These are phyloP conservation scores for Stenodera caucasica DNA, from an alignment of 2,888 invertebrate species.

Conservation along the genomic window DNA sequence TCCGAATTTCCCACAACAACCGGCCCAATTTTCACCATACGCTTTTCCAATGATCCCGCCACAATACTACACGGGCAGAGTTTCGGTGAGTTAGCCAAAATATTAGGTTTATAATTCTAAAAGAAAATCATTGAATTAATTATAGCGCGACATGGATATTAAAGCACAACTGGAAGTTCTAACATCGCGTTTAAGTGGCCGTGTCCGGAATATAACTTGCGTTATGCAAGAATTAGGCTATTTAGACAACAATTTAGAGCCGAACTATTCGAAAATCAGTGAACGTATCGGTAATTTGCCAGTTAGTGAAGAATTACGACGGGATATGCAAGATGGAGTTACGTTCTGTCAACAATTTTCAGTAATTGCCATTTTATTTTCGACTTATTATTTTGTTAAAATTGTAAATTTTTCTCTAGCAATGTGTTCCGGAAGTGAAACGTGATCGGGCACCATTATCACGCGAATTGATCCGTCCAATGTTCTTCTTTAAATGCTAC, in stretches of 20 bases:
- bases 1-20: slow-evolving; percentile 57
- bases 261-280: slow-evolving; percentile 66
- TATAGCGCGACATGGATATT: slow-evolving; percentile 65
- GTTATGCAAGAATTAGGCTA: slow-evolving; percentile 74
- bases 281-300: slow-evolving; percentile 65
- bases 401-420: slow-evolving; percentile 58
- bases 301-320: slow-evolving; percentile 63
- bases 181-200: slow-evolving; percentile 59
- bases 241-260: slow-evolving; percentile 67
- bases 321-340: slow-evolving; percentile 68
- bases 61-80: slow-evolving; percentile 54
- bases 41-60: slow-evolving; percentile 54
- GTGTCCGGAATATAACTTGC: slow-evolving; percentile 67
- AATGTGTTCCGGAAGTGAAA: slow-evolving; percentile 70
- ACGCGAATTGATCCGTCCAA: slow-evolving; percentile 66
- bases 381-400: not conserved
- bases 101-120: not conserved
- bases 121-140: slow-evolving; percentile 17
- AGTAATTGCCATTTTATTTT: slow-evolving; percentile 52
- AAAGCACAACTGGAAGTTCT: slow-evolving; percentile 64
- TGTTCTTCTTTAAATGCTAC: slow-evolving; percentile 75
- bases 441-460: slow-evolving; percentile 66
- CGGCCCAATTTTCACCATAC: slow-evolving; percentile 45
- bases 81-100: slow-evolving; percentile 63
- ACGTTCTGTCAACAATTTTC: slow-evolving; percentile 72